Conservation (phyloP, 1,140 invertebrate species). For the Eumaeus atala region DNA sequence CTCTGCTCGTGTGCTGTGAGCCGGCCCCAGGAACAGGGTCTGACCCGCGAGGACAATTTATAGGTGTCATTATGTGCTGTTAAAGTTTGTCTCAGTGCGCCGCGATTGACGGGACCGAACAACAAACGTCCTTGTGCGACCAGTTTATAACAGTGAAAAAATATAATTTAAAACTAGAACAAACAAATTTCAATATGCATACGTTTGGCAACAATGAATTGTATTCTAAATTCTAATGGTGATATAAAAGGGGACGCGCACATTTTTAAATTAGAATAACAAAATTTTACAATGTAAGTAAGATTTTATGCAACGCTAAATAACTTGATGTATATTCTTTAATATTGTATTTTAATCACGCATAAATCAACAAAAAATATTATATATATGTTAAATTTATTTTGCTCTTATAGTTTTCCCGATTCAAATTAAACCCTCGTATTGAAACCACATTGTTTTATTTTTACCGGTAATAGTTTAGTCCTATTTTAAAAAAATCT, state of each 20-base stretch:
- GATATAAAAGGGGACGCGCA: background rate
- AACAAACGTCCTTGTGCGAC: conserved; percentile 31
- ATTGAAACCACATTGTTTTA: too few species aligned
- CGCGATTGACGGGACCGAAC: conserved; percentile 43
- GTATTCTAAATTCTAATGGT: conserved; percentile 8
- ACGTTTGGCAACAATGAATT: conserved; percentile 15
- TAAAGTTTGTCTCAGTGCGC: conserved; percentile 52
- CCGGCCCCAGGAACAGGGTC: conserved; percentile 44
- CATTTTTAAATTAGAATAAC: background rate
- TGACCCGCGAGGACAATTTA: conserved; percentile 66
- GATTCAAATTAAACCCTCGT: too few species aligned
- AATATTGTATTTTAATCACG: too few species aligned
- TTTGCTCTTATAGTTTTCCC: too few species aligned
- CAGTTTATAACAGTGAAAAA: conserved; percentile 12
- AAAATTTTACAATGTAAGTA: conserved; percentile 1
- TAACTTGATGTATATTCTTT: too few species aligned
- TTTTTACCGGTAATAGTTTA: too few species aligned
- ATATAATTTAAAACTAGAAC: conserved; percentile 9
- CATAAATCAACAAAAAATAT: too few species aligned
- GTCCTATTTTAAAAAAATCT: too few species aligned
- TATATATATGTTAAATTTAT: too few species aligned
- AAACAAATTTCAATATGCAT: background rate
- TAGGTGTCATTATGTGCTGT: conserved; percentile 61
- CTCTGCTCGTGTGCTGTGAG: conserved; percentile 36
- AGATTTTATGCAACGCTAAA: background rate